Conservation (phyloP, 1,140 invertebrate species). For the roundworm (Caenorhabditis elegans) region DNA sequence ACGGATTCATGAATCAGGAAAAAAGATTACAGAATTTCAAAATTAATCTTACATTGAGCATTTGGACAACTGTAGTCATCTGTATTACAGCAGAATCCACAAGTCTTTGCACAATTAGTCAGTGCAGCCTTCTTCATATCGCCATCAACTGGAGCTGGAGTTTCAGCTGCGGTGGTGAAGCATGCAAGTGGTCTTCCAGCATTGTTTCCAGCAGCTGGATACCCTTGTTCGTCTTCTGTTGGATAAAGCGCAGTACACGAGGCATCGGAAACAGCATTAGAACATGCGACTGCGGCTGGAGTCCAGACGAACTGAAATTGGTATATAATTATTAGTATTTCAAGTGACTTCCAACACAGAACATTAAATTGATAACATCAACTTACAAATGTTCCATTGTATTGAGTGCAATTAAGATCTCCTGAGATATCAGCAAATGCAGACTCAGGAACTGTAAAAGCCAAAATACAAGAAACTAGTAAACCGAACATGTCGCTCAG, state of each 20-base stretch:
- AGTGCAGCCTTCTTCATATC: not conserved
- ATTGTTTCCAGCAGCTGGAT: not conserved
- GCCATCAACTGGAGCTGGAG: not conserved
- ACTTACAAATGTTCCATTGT: not conserved
- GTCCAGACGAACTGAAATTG: not conserved
- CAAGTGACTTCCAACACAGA: too few relatives aligned
- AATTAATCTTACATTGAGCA: not conserved
- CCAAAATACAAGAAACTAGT: not conserved
- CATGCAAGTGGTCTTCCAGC: not conserved
- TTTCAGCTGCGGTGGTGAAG: not conserved
- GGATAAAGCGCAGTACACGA: not conserved
- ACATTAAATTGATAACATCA: not conserved
- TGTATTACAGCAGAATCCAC: slow-evolving; percentile 26
- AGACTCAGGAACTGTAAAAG: not conserved
- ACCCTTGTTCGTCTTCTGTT: not conserved
- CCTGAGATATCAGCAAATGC: not conserved
- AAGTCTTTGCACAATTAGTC: slow-evolving; percentile 8
- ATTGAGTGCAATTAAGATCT: not conserved
- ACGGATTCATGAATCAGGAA: too few relatives aligned
- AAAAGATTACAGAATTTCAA: too few relatives aligned
- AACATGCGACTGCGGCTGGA: not conserved
- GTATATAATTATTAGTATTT: too few relatives aligned
- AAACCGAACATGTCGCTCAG: not conserved
- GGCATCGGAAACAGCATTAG: not conserved
- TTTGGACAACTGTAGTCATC: not conserved